Base-by-base conservation (phyloP, 2,888 invertebrate genomes). In the Tetanocera ferruginea region DNA sequence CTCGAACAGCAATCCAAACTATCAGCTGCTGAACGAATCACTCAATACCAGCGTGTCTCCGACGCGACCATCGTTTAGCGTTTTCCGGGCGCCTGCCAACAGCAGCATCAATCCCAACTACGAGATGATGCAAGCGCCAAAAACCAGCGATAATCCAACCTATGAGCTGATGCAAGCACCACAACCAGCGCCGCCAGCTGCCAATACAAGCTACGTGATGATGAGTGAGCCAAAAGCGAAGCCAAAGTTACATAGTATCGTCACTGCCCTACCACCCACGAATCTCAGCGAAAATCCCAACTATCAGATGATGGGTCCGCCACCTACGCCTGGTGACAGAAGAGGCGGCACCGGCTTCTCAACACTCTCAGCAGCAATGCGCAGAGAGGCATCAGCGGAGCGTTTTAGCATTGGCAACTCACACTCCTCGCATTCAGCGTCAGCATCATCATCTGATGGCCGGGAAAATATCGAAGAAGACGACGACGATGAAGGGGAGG, bases 41-140 rank as follows among this genome's bases (percentile, higher is more conserved):
- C 52, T 85, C 1, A 84, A 85, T 79, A 73, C 62, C 62, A 81
- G 81, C 51, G 79, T 76, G 19, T 81, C 81, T 3, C n/a, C 67
- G 17, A 49, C 6, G 9, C 64, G 25, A 8, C 19, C 74, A 8
- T 51, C 76, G 55, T 79, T 78, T 1, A 19, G 62, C 25, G 2
- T 11, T 14, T n/a, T 51, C 4, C 62, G 51, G 14, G 62, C 25
- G 9, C n/a, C 67, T 11, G 17, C 78, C 9, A 64, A 78, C 17
- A 76, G 77, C 19, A 86, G 83, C 73, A 83, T 83, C 25, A 87
- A 87, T 81, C 87, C 87, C 6, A 87, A 86, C 55, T 88, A 87
- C 55, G 85, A 86, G 75, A 60, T 84, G 28, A 86, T 87, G 87
- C 84, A 85, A 71, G 80, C 83, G 5, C 80, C 83, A 9, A 31